These are phyloP conservation scores for Schrankia costaestrigalis DNA, from an alignment of 2,888 invertebrate species.

Conservation along the genomic window DNA sequence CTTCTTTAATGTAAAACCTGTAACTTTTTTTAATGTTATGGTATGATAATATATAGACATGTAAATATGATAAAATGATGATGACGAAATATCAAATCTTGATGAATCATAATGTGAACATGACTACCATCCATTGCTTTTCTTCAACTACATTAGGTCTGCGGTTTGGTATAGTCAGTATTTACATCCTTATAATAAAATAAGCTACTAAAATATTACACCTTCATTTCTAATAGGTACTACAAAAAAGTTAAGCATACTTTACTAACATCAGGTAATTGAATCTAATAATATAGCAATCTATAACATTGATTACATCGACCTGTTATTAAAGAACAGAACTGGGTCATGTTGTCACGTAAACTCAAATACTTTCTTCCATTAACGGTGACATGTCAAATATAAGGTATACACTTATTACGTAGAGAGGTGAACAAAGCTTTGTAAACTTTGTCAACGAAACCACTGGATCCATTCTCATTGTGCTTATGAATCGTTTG, in stretches of 20 bases:
- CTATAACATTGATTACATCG: constrained; percentile 27
- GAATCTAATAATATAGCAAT: constrained; percentile 11
- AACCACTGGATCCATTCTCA: constrained; percentile 40
- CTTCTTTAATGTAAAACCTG: no score
- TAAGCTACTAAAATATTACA: no score
- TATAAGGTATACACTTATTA: constrained; percentile 38
- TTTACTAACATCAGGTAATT: background rate
- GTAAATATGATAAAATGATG: no score
- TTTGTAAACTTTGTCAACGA: constrained; percentile 54
- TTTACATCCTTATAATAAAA: no score
- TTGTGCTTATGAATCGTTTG: constrained; percentile 25
- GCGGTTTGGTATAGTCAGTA: no score
- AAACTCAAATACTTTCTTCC: constrained; percentile 49
- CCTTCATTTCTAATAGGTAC: no score
- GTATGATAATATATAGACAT: no score
- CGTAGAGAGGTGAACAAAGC: constrained; percentile 37
- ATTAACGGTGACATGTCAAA: constrained; percentile 59
- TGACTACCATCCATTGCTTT: no score
- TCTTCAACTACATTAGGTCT: no score
- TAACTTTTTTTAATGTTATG: no score
- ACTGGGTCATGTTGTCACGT: constrained; percentile 53
- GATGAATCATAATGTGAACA: no score
- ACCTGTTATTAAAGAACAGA: constrained; percentile 44
- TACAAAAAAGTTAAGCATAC: background rate
- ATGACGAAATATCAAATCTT: no score